Conservation (phyloP, 2,888 invertebrate species). For the Hemithea aestivaria region DNA sequence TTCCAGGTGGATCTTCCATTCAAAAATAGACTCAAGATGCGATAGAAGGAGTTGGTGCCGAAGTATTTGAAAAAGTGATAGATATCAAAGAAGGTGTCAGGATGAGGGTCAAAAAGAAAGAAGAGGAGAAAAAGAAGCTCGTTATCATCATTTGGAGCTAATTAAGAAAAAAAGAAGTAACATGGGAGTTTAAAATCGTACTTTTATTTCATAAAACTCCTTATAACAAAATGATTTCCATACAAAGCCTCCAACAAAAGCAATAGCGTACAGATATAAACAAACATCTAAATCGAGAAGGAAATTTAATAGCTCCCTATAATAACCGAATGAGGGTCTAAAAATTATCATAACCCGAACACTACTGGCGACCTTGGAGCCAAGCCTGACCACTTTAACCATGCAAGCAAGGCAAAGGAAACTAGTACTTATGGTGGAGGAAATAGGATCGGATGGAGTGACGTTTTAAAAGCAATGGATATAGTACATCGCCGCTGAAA, state of each 20-base stretch:
- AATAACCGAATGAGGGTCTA: slow-evolving; percentile 50
- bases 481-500: slow-evolving; percentile 42
- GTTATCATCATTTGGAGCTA: too few species aligned
- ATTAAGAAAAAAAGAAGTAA: too few species aligned
- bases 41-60: too few species aligned
- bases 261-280: slow-evolving; percentile 32
- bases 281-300: slow-evolving; percentile 44
- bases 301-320: slow-evolving; percentile 48
- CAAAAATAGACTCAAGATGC: too few species aligned
- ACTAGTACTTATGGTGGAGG: neutral
- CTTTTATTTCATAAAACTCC: too few species aligned
- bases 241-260: slow-evolving; percentile 15
- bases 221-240: too few species aligned
- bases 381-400: slow-evolving; percentile 25
- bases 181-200: too few species aligned
- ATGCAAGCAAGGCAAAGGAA: neutral
- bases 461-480: slow-evolving; percentile 2
- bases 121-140: too few species aligned
- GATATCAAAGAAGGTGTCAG: too few species aligned
- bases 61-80: too few species aligned
- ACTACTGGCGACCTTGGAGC: slow-evolving; percentile 43
- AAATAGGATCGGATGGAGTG: neutral
- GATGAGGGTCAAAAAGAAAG: too few species aligned
- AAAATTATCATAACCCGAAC: slow-evolving; percentile 55
- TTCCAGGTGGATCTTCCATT: too few species aligned